Evolutionary conservation across 2,113 vertebrate species (phyloP).

Genomic region (Aphelocoma coerulescens): DNA sequence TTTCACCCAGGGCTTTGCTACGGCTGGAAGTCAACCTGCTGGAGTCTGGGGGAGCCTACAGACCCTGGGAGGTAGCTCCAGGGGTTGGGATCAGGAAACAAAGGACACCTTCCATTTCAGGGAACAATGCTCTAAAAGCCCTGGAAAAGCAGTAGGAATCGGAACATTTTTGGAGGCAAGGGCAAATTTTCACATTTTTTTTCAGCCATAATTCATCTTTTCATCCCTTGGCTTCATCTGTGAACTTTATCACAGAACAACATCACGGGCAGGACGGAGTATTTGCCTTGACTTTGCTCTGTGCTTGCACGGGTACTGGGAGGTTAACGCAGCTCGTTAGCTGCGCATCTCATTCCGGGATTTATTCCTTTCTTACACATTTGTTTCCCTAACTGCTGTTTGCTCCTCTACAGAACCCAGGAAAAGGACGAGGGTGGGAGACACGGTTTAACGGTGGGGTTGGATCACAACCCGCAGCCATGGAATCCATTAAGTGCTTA

Average conservation of each 20-base stretch:
- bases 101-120: not conserved
- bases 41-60: not conserved
- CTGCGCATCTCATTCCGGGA: not conserved
- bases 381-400: not conserved
- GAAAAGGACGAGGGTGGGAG: not conserved
- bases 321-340: not conserved
- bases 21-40: not conserved
- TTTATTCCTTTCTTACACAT: not conserved
- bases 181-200: not conserved
- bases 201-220: slow-evolving; percentile 10
- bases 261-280: not conserved
- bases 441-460: not conserved
- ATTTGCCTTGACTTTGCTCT: not conserved
- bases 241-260: not conserved
- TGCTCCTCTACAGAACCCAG: not conserved
- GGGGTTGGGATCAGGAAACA: not conserved
- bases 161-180: not conserved
- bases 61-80: not conserved
- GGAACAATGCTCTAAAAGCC: not conserved
- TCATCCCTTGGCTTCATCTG: not conserved
- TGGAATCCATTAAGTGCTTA: not conserved
- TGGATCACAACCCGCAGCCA: not conserved
- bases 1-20: slow-evolving; percentile 43
- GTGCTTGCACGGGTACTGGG: not conserved
- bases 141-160: not conserved